Evolutionary conservation across 92 coral and sea anemone species (phyloP).

Genomic region (Epizoanthus illoricatus): DNA sequence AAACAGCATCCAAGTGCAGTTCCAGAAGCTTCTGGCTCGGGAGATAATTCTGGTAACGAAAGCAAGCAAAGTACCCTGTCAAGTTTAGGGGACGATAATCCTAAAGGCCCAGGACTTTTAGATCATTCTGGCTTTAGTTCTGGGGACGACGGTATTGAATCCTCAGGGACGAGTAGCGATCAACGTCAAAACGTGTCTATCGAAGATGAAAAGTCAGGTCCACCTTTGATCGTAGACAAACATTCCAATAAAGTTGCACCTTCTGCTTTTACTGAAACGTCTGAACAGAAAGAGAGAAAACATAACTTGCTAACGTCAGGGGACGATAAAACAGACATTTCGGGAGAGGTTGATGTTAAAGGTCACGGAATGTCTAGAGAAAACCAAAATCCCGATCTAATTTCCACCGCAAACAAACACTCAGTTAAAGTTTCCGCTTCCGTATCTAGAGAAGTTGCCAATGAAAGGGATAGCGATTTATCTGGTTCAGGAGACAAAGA

Average conservation of each 20-base stretch:
- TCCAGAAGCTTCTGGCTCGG: background rate
- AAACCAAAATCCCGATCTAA: background rate
- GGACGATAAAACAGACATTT: conserved; percentile 1
- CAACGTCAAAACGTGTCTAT: too few relatives aligned
- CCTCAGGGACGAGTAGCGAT: background rate
- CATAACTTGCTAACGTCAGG: conserved; percentile 14
- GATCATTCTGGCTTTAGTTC: background rate
- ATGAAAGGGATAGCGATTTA: background rate
- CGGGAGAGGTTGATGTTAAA: background rate
- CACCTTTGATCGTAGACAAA: conserved; percentile 23
- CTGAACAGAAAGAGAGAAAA: background rate
- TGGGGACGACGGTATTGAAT: background rate
- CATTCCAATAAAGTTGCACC: conserved; percentile 1
- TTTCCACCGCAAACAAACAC: background rate
- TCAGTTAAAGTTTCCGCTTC: background rate
- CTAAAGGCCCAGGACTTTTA: background rate
- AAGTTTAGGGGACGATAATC: background rate
- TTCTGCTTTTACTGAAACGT: background rate
- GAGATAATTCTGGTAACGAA: background rate
- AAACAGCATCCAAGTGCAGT: too few relatives aligned
- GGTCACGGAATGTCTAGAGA: background rate
- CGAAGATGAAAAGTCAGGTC: background rate
- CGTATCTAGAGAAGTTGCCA: background rate
- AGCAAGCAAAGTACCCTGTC: background rate
- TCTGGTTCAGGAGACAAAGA: conserved; percentile 19